Percentiles rank a stretch among this genome's conserved stretches.
phyloP scores from a whole-genome alignment of 2,797 vertebrate genomes.

The Tenualosa thibaudeaui region DNA sequence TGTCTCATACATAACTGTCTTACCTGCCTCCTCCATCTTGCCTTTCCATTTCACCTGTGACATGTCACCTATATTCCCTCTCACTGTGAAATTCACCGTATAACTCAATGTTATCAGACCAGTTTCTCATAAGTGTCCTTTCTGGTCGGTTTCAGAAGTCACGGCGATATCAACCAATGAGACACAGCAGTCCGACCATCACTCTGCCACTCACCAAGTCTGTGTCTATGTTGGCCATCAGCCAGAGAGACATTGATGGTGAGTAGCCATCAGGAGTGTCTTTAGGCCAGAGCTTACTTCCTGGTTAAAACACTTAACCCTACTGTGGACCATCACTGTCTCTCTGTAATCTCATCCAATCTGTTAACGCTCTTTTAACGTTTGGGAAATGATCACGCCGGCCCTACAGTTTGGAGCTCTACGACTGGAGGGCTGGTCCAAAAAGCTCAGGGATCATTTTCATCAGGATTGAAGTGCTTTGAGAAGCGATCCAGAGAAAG shows the following conservation, averaged over 20 bases:
- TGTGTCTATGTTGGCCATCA: slow-evolving; percentile 90
- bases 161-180: slow-evolving; percentile 73
- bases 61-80: too few species aligned
- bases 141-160: slow-evolving; percentile 69
- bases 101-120: background rate
- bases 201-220: slow-evolving; percentile 89
- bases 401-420: background rate
- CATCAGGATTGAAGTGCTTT: background rate
- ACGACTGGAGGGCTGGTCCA: background rate
- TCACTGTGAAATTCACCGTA: too few species aligned
- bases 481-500: background rate
- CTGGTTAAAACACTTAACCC: background rate
- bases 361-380: too few species aligned
- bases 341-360: background rate
- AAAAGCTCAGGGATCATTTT: background rate
- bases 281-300: background rate
- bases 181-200: slow-evolving; percentile 78
- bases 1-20: too few species aligned
- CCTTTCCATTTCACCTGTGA: too few species aligned
- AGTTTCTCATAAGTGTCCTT: background rate
- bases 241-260: slow-evolving; percentile 88
- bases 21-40: too few species aligned
- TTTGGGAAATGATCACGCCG: background rate
- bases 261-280: slow-evolving; percentile 66
- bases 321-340: background rate